Base-by-base conservation (phyloP, 2,113 vertebrate genomes). In the Anser brachyrhynchus region DNA sequence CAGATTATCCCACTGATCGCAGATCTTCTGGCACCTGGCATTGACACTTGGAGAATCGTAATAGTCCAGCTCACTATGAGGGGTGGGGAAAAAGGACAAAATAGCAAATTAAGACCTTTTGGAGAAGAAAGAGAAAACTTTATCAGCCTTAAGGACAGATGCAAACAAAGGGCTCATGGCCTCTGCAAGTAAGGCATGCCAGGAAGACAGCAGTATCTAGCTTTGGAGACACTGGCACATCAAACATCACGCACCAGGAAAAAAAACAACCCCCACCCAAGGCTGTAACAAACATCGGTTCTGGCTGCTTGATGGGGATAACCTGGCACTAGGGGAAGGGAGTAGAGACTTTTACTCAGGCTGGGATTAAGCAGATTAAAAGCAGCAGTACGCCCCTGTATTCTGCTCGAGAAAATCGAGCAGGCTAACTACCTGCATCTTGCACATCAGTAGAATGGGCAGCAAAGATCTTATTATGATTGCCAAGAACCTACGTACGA, bases 21-120 rank as follows among this genome's bases (percentile, higher is more conserved):
- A 99, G 96, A 99, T 99, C 97, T 98, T 98, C 98, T 99, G 99
- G 98, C 99, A 99, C 95, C 99, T 99, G 95, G 98, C 98, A 52
- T 99, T 99, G 92, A 99, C 99, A 95, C 98, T 99, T 79, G 99
- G 99, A 84, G 99, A 99, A 98, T 99, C 99, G 0, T 99, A 99
- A 96, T 99, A 99, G 97, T 99, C 99, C 98, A 99, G 97, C 99
- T 99, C 99, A 93, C 99, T 99, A 88, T 41, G 93, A 91, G 82
- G 26, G 31, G 46, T 37, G 16, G 39, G 26, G 66, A n/a, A 52
- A 84, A 90, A 69, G 28, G 28, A 71, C 33, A 92, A 87, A 25
- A 52, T 69, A 12, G 89, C 59, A 89, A 92, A 74, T n/a, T 83
- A 87, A 86, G 35, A 62, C 15, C 11, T 52, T 44, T 17, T 37